A percentile compares a stretch with the other conserved stretches of the same genome.
Evolutionary conservation across 2,797 vertebrate genomes (phyloP).

Genomic region (Sandelia bainsii): DNA sequence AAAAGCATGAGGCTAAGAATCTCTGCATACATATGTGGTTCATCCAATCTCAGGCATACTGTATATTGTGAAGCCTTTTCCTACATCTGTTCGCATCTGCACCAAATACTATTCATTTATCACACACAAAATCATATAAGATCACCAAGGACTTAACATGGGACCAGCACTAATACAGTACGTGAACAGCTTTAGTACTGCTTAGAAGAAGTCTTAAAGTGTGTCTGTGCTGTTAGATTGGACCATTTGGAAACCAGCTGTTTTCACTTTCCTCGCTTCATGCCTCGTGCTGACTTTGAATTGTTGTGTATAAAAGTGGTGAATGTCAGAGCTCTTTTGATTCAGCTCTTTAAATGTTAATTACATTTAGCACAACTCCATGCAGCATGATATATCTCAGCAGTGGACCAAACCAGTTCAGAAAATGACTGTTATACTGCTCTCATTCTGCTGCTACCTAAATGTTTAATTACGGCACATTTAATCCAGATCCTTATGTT

Average conservation of each 20-base stretch:
- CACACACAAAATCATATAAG: not conserved
- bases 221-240: slow-evolving; percentile 8
- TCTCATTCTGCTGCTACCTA: not conserved
- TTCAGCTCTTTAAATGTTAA: slow-evolving; percentile 35
- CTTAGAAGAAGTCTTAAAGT: not conserved
- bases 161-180: not conserved
- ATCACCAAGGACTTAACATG: not conserved
- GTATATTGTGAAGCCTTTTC: not conserved
- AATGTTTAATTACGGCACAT: not conserved
- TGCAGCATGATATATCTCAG: slow-evolving; percentile 10
- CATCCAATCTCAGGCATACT: not conserved
- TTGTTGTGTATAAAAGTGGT: slow-evolving; percentile 26
- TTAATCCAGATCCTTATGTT: slow-evolving; percentile 1
- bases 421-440: not conserved
- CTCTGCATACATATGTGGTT: not conserved
- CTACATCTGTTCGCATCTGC: slow-evolving; percentile 21
- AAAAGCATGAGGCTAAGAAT: not conserved
- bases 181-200: not conserved
- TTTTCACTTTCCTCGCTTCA: slow-evolving; percentile 33
- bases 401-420: not conserved
- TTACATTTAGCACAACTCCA: slow-evolving; percentile 2
- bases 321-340: slow-evolving; percentile 18
- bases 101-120: slow-evolving; percentile 1
- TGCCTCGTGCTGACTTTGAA: slow-evolving; percentile 36
- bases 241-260: slow-evolving; percentile 46